Percentiles rank a stretch among this genome's conserved stretches.
phyloP scores from a whole-genome alignment of 2,797 vertebrate species.

The Lophotriccus pileatus region DNA sequence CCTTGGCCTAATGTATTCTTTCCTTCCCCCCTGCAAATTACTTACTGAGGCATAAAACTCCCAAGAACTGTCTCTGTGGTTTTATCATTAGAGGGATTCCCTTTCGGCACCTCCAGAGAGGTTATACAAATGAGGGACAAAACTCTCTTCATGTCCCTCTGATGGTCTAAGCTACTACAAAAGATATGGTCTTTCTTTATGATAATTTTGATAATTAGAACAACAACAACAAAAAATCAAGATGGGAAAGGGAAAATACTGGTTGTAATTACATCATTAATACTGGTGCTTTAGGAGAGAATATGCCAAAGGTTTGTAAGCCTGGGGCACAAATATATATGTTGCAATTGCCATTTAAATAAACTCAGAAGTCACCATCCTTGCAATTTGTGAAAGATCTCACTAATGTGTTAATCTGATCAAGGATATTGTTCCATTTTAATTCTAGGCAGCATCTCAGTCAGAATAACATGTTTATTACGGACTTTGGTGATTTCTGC shows the following conservation, averaged over 20 bases:
- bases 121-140: neutral
- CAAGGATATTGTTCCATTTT: constrained; percentile 1
- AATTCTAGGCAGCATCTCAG: constrained; percentile 5
- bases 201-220: neutral
- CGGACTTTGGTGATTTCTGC: neutral
- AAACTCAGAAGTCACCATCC: neutral
- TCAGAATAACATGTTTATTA: neutral
- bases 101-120: neutral
- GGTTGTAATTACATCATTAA: neutral
- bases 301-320: neutral
- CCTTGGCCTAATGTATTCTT: neutral
- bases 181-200: neutral
- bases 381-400: neutral
- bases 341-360: neutral
- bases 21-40: neutral
- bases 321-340: neutral
- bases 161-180: neutral
- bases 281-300: neutral
- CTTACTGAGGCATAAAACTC: neutral
- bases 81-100: neutral
- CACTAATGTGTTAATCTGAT: neutral
- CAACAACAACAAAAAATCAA: neutral
- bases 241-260: neutral
- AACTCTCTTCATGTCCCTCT: neutral
- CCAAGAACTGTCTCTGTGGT: neutral